These are phyloP conservation scores for Enteromius afrohamiltoni DNA, from an alignment of 2,797 vertebrate species.

Conservation along the genomic window DNA sequence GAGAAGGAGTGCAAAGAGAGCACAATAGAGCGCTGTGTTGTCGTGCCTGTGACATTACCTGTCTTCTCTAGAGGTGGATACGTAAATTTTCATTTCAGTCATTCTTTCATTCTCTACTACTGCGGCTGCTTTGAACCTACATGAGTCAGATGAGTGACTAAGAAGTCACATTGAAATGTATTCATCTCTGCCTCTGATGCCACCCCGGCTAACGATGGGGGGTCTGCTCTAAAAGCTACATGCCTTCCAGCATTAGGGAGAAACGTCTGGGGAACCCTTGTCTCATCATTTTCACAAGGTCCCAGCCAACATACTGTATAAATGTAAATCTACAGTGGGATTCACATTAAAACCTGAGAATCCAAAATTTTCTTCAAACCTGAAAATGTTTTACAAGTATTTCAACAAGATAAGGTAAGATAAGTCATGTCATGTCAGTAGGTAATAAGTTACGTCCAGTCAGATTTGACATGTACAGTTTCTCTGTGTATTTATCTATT, in stretches of 20 bases:
- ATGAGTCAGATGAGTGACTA: conserved; percentile 61
- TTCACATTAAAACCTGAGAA: background rate
- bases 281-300: background rate
- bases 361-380: background rate
- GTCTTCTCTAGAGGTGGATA: conserved; percentile 45
- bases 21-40: conserved; percentile 38
- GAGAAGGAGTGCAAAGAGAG: conserved; percentile 22
- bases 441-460: too few relatives aligned
- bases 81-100: conserved; percentile 31
- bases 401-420: background rate
- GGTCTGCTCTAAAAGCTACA: conserved; percentile 38
- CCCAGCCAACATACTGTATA: conserved; percentile 34
- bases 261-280: conserved; percentile 4
- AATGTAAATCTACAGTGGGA: conserved; percentile 3
- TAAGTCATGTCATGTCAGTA: too few relatives aligned
- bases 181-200: conserved; percentile 49
- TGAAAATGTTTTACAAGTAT: background rate
- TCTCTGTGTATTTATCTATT: background rate
- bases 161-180: conserved; percentile 60
- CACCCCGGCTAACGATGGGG: conserved; percentile 26
- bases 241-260: conserved; percentile 10
- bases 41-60: conserved; percentile 57
- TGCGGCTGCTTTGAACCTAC: conserved; percentile 48
- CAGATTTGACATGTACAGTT: background rate
- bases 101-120: conserved; percentile 26